Percentiles rank a stretch among this genome's conserved stretches.
phyloP scores from a whole-genome alignment of 2,888 invertebrate species.

The Andrena bicolor region DNA sequence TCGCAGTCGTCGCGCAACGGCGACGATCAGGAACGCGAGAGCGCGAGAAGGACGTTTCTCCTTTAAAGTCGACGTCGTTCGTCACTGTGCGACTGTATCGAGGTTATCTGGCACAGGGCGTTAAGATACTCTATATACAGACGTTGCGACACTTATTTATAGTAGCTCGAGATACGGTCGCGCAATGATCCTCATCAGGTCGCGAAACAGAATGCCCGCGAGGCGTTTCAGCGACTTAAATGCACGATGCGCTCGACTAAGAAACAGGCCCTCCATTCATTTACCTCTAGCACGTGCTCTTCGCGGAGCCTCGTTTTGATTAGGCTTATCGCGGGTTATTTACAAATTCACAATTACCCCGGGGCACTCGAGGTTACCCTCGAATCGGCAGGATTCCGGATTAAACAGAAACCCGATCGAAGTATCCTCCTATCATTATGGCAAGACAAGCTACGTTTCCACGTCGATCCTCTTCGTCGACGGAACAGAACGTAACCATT shows the following conservation, averaged over 20 bases:
- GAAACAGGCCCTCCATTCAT: background rate
- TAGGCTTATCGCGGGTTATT: constrained; percentile 41
- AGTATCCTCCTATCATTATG: constrained; percentile 51
- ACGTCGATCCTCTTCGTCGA: background rate
- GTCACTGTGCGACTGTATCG: constrained; percentile 57
- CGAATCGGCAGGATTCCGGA: background rate
- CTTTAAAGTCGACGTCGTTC: background rate
- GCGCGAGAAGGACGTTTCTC: constrained; percentile 11
- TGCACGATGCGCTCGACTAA: background rate
- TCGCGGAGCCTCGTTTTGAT: constrained; percentile 18
- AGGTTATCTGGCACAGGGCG: constrained; percentile 62
- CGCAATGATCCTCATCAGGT: constrained; percentile 29
- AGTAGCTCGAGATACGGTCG: constrained; percentile 53
- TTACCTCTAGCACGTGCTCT: background rate
- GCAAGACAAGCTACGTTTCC: constrained; percentile 47
- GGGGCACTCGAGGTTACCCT: background rate
- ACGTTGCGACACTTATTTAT: constrained; percentile 44
- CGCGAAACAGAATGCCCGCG: background rate
- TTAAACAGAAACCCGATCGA: constrained; percentile 3
- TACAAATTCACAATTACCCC: constrained; percentile 58
- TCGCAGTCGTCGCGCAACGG: constrained; percentile 21
- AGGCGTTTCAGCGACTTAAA: too few species aligned
- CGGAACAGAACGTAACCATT: constrained; percentile 20
- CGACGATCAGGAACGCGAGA: constrained; percentile 40
- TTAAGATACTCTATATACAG: constrained; percentile 60